Evolutionary conservation across 1,140 invertebrate genomes (phyloP), one percentile per base, ranked within the genome.

Genomic region (Acromyrmex echinatior): DNA sequence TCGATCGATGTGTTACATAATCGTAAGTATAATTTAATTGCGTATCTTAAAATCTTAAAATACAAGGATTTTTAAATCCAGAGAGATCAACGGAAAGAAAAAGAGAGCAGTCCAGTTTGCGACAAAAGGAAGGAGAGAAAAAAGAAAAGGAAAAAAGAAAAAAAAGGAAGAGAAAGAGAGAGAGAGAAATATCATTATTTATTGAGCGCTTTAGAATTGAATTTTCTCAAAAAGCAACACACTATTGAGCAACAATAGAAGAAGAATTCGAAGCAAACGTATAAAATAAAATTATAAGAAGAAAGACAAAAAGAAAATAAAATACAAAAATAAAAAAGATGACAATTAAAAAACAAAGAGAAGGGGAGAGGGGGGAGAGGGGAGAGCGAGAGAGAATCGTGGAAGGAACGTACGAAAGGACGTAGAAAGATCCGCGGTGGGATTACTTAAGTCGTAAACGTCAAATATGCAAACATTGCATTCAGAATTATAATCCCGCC

Each of bases 381-480:
- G 87, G 82, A 88, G 86, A 86, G 76, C 45, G 70, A 77, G 87
- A 73, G 81, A 85, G 65, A 77, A 68, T 28, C 68, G 68, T 51
- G 63, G 62, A 65, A 88, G 25, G 25, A 25, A 25, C 12, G 12
- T 3, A 86, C 76, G 80, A 90, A 85, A 31, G 68, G 81, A 87
- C 87, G 89, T n/a, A 45, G 28, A 85, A 90, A 91, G 66, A 28
- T 21, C 28, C 85, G 86, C 87, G 80, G 88, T 82, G 78, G 84
- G 87, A 87, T 91, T 91, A 91, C 90, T 81, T 80, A 68, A 88
- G 80, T 86, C 87, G 91, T 92, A 92, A 92, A 92, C 90, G 91
- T 92, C 90, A 92, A 92, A 92, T 92, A 92, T 92, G 91, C 92
- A 92, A 90, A 91, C 90, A 91, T 91, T 91, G 91, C 92, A 87